Evolutionary conservation across 2,888 invertebrate genomes (phyloP).

Genomic region (Archips crataeganus): DNA sequence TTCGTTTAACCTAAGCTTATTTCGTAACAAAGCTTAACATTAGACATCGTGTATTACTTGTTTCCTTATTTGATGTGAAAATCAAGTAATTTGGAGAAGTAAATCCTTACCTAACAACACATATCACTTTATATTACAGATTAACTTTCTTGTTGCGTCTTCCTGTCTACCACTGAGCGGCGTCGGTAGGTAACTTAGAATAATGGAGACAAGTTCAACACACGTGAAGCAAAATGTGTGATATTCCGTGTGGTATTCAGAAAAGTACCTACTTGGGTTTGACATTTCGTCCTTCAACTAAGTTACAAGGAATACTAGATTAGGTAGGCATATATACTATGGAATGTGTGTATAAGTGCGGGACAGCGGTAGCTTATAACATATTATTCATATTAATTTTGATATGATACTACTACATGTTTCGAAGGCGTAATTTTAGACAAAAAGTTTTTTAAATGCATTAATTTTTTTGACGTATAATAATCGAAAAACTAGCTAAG

Average conservation of each 20-base stretch:
- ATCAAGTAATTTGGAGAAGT: neutral
- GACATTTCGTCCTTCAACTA: neutral
- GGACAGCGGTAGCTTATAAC: neutral
- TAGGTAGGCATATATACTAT: neutral
- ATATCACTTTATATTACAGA: constrained; percentile 1
- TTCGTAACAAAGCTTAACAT: neutral
- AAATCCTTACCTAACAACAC: constrained; percentile 3
- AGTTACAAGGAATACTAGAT: neutral
- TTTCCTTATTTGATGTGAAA: neutral
- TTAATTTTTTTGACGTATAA: too few relatives aligned
- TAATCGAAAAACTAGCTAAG: too few relatives aligned
- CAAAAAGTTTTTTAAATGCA: too few relatives aligned
- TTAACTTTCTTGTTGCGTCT: neutral
- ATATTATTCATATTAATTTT: too few relatives aligned
- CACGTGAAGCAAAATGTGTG: constrained; percentile 11
- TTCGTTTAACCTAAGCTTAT: neutral
- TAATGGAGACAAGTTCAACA: constrained; percentile 14
- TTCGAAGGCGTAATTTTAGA: neutral
- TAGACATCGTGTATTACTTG: neutral
- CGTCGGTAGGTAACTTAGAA: constrained; percentile 1
- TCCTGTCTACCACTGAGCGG: neutral
- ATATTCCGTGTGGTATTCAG: neutral
- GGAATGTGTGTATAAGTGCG: neutral
- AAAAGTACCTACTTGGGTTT: constrained; percentile 4
- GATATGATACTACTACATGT: too few relatives aligned